Evolutionary conservation across 2,888 invertebrate genomes (phyloP).

Genomic region (Drosophila longiperda): DNA sequence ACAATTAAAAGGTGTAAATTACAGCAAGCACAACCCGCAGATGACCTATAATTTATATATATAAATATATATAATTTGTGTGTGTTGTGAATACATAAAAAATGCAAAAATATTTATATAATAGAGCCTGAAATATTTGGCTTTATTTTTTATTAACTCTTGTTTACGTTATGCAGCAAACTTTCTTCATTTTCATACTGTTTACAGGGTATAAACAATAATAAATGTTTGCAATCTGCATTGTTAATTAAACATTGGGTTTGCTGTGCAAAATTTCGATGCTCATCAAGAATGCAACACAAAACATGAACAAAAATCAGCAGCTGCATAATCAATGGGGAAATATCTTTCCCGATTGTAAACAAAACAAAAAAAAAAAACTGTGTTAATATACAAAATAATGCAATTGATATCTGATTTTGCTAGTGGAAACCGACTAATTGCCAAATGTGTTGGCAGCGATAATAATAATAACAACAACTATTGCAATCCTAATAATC

Average conservation of each 20-base stretch:
- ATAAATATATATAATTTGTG: not conserved
- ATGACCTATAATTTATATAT: not conserved
- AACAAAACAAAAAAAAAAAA: not conserved
- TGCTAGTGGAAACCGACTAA: not conserved
- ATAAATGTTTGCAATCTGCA: conserved; percentile 11
- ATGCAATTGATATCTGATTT: conserved; percentile 28
- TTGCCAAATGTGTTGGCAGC: conserved; percentile 1
- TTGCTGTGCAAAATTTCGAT: conserved; percentile 37
- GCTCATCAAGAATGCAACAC: conserved; percentile 37
- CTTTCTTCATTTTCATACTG: not conserved
- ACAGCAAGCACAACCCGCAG: not conserved
- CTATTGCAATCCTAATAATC: conserved; percentile 58
- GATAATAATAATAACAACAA: conserved; percentile 8
- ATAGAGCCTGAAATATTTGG: not conserved
- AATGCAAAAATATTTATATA: not conserved
- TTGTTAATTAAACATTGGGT: conserved; percentile 53
- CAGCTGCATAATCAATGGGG: conserved; percentile 23
- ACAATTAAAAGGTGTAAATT: not conserved
- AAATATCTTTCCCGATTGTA: conserved; percentile 27
- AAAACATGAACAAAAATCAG: not conserved
- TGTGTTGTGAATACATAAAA: accelerated
- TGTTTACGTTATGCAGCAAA: not conserved
- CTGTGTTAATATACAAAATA: conserved; percentile 39
- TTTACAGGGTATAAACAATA: not conserved
- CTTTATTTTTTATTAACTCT: not conserved